These are phyloP conservation scores for Colostygia pectinataria DNA, from an alignment of 2,888 invertebrate genomes.

Conservation along the genomic window DNA sequence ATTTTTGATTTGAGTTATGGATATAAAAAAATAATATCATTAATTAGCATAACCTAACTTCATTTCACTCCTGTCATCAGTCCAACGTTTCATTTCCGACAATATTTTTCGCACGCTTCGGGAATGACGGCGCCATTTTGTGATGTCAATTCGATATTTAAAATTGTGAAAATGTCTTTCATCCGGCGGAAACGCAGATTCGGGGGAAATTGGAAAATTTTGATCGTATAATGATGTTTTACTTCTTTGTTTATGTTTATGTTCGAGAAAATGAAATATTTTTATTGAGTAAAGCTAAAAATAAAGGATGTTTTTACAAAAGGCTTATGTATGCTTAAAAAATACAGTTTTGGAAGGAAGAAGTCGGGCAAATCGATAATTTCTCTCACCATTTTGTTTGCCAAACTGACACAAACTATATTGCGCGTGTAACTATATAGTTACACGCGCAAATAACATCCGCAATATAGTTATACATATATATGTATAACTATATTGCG, in stretches of 20 bases:
- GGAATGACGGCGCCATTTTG: slow-evolving; percentile 43
- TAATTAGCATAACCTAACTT: too few relatives aligned
- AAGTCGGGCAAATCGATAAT: too few relatives aligned
- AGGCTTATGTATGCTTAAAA: too few relatives aligned
- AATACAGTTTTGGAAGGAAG: too few relatives aligned
- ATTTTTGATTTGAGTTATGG: neutral
- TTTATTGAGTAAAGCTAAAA: neutral
- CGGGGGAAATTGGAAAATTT: slow-evolving; percentile 36
- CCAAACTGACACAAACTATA: too few relatives aligned
- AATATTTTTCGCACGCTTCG: slow-evolving; percentile 46
- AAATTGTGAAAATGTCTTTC: slow-evolving; percentile 41
- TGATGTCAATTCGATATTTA: slow-evolving; percentile 43
- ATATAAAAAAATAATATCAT: slow-evolving; percentile 1
- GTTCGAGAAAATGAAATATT: neutral
- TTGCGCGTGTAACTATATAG: too few relatives aligned
- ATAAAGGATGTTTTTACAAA: too few relatives aligned
- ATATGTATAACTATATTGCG: too few relatives aligned
- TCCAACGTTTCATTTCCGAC: slow-evolving; percentile 63
- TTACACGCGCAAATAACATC: too few relatives aligned
- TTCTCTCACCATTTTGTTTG: too few relatives aligned
- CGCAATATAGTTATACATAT: too few relatives aligned
- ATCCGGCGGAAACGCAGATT: slow-evolving; percentile 32
- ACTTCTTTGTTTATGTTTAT: slow-evolving; percentile 12
- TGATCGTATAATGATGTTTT: slow-evolving; percentile 22
- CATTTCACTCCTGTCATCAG: slow-evolving; percentile 68